phyloP scores from a whole-genome alignment of 2,113 vertebrate genomes.

The Leucopsar rothschildi region DNA sequence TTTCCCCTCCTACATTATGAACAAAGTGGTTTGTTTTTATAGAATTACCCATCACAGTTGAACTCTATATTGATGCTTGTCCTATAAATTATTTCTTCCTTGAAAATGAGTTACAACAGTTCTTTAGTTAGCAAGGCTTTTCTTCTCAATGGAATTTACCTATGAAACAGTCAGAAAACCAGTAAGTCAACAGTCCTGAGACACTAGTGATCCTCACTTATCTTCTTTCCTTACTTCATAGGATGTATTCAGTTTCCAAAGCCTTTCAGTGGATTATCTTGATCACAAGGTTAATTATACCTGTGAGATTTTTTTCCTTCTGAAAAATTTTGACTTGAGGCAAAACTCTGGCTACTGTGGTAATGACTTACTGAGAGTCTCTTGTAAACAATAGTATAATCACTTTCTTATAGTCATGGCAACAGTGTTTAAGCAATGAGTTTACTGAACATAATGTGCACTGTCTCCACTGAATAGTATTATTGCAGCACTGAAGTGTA shows the following conservation, averaged over 20 bases:
- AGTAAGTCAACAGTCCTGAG: background rate
- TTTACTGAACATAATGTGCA: constrained; percentile 31
- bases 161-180: background rate
- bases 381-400: constrained; percentile 50
- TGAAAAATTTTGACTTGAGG: constrained; percentile 29
- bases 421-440: constrained; percentile 48
- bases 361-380: constrained; percentile 46
- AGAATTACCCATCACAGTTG: background rate
- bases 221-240: background rate
- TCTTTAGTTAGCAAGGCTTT: background rate
- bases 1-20: background rate
- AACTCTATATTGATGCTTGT: background rate
- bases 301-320: background rate
- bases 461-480: constrained; percentile 26
- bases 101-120: background rate
- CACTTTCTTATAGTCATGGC: constrained; percentile 60
- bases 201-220: background rate
- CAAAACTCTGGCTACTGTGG: constrained; percentile 26
- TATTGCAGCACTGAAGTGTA: background rate
- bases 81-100: background rate
- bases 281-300: constrained; percentile 49
- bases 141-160: background rate
- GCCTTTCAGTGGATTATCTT: background rate
- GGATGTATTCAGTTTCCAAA: background rate
- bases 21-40: background rate